Conservation (phyloP, 37 sponge, comb jelly and placozoan genomes). For the Axinella damicornis region DNA sequence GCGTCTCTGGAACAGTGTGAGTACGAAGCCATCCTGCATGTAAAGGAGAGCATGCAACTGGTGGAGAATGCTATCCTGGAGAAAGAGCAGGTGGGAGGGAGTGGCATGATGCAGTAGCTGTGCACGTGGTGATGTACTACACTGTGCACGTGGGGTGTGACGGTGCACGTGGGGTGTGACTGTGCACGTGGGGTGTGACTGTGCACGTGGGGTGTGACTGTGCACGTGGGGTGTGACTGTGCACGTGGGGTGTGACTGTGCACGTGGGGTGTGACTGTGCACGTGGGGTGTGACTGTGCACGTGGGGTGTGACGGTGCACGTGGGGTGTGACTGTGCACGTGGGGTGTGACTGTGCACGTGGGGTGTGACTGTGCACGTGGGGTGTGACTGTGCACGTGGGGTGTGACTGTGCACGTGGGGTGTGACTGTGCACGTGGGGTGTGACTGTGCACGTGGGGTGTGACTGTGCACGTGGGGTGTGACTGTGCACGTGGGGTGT, state of each 20-base stretch:
- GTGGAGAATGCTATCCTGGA: slow-evolving; percentile 88
- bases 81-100: slow-evolving; percentile 76
- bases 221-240: background rate
- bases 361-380: background rate
- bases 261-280: no score
- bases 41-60: slow-evolving; percentile 91
- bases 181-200: background rate
- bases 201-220: no score
- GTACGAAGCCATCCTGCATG: slow-evolving; percentile 71
- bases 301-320: background rate
- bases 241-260: background rate
- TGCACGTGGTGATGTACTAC: no score
- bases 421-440: background rate
- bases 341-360: background rate
- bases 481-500: background rate
- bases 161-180: background rate
- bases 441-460: no score
- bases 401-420: background rate
- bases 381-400: no score
- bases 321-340: no score
- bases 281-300: background rate
- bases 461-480: background rate
- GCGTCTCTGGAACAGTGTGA: slow-evolving; percentile 67
- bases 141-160: background rate
- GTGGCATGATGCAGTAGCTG: no score